Percentiles rank a stretch among this genome's conserved stretches.
Conservation (phyloP, 2,888 invertebrate genomes). For the Sminthurides aquaticus region DNA sequence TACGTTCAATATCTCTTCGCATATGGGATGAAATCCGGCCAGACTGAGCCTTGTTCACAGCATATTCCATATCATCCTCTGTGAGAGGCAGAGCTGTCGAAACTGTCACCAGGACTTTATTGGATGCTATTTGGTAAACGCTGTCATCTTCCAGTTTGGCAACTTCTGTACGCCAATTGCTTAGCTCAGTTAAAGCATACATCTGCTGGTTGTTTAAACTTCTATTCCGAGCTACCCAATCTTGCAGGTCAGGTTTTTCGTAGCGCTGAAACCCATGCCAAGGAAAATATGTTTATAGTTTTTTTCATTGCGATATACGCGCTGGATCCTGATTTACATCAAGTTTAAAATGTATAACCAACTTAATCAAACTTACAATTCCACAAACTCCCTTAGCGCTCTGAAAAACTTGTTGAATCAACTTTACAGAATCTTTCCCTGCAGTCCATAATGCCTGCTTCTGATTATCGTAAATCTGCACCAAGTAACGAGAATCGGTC, state of each 20-base stretch:
- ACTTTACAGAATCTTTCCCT: background rate
- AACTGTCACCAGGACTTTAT: conserved; percentile 8
- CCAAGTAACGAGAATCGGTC: conserved; percentile 86
- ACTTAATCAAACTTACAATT: conserved; percentile 9
- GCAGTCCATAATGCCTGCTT: conserved; percentile 52
- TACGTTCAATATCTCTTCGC: background rate
- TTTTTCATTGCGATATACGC: no score
- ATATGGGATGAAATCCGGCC: conserved; percentile 10
- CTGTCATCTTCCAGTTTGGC: conserved; percentile 88
- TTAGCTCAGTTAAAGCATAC: conserved; percentile 71
- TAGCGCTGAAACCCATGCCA: conserved; percentile 10
- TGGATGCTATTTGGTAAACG: conserved; percentile 44
- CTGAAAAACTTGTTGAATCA: background rate
- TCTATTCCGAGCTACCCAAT: conserved; percentile 5
- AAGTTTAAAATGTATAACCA: no score
- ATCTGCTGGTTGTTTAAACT: conserved; percentile 74
- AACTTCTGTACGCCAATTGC: conserved; percentile 74
- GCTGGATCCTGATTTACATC: no score
- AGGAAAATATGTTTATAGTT: no score
- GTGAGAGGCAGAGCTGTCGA: conserved; percentile 5
- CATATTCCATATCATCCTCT: background rate
- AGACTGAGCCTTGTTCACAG: background rate
- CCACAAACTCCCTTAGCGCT: conserved; percentile 10
- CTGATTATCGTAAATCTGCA: conserved; percentile 76
- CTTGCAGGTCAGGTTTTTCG: conserved; percentile 12